phyloP scores from a whole-genome alignment of 2,797 vertebrate species.

The Oreochromis mossambicus region DNA sequence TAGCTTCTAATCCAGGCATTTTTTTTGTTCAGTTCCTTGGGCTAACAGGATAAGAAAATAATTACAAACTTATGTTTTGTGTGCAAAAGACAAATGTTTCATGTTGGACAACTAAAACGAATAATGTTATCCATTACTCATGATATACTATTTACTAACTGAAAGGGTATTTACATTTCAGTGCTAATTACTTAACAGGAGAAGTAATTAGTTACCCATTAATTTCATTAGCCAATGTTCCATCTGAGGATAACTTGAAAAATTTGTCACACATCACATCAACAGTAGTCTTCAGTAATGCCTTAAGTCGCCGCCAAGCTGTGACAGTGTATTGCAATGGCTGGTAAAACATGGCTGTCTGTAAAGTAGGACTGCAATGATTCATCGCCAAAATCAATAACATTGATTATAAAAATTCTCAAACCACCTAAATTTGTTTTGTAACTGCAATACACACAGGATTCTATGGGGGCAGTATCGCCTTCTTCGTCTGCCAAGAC shows the following conservation, averaged over 20 bases:
- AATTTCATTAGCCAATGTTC: not conserved
- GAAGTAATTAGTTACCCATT: not conserved
- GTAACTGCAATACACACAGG: not conserved
- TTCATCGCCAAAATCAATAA: not conserved
- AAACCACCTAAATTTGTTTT: not conserved
- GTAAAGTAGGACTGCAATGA: not conserved
- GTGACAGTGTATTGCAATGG: not conserved
- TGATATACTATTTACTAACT: not conserved
- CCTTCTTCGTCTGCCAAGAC: not conserved
- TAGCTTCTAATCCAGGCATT: not conserved
- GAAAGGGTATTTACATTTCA: not conserved
- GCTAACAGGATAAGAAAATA: not conserved
- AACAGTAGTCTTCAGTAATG: not conserved
- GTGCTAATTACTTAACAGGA: not conserved
- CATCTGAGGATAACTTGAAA: not conserved
- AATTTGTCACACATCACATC: not conserved
- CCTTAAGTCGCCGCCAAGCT: not conserved
- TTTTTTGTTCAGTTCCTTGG: not conserved
- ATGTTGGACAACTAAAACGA: not conserved
- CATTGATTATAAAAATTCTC: not conserved
- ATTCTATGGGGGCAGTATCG: not conserved
- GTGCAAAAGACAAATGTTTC: not conserved
- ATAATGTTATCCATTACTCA: not conserved
- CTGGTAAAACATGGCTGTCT: not conserved
- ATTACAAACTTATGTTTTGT: not conserved